Evolutionary conservation across 1,140 invertebrate species (phyloP).

Genomic region (Apis cerana): DNA sequence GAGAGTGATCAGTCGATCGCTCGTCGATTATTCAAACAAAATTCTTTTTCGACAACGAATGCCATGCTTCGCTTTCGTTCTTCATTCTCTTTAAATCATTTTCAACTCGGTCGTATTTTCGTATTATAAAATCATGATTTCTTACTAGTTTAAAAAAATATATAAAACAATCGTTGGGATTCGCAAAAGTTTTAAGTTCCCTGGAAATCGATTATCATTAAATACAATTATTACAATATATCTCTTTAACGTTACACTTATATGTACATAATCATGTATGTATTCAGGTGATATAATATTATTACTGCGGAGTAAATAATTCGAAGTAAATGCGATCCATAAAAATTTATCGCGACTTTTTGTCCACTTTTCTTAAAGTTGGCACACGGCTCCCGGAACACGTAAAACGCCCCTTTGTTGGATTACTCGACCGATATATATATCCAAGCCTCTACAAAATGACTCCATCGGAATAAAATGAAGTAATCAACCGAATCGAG

Average conservation of each 20-base stretch:
- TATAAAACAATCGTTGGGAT: too few species aligned
- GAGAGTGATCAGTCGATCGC: too few species aligned
- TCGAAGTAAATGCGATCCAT: constrained; percentile 3
- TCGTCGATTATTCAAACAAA: background rate
- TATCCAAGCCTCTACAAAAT: background rate
- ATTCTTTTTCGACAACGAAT: background rate
- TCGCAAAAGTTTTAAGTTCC: too few species aligned
- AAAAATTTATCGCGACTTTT: constrained; percentile 33
- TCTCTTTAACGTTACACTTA: too few species aligned
- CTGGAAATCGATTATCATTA: too few species aligned
- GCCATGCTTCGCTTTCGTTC: too few species aligned
- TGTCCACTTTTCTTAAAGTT: background rate
- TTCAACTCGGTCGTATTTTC: too few species aligned
- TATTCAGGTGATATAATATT: background rate
- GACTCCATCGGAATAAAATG: background rate
- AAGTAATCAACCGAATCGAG: background rate
- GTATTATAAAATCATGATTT: too few species aligned
- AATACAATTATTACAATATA: too few species aligned
- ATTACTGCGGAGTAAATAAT: constrained; percentile 18
- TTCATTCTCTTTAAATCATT: too few species aligned
- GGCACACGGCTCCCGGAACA: constrained; percentile 15
- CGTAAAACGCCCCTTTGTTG: background rate
- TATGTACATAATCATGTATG: too few species aligned
- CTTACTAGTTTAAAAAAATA: too few species aligned
- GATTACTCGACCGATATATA: background rate